Conservation (phyloP, 2,888 invertebrate species). For the Spodoptera exigua region DNA sequence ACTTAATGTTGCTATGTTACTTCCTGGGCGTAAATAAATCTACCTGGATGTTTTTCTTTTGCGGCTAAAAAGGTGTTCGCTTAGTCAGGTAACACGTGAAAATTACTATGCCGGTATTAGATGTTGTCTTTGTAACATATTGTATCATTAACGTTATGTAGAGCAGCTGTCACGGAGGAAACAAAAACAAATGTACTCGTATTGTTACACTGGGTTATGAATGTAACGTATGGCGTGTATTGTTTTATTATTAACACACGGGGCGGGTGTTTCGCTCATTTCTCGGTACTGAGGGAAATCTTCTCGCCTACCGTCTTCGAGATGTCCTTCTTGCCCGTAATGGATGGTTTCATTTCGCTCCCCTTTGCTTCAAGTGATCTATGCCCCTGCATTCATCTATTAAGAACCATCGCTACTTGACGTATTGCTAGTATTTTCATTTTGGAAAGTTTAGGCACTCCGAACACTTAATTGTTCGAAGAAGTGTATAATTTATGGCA, state of each 20-base stretch:
- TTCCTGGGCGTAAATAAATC: constrained; percentile 59
- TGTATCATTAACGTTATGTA: constrained; percentile 52
- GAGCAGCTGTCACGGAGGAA: constrained; percentile 38
- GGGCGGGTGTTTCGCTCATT: constrained; percentile 38
- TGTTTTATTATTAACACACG: constrained; percentile 49
- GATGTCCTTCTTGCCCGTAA: constrained; percentile 54
- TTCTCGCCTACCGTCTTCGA: constrained; percentile 33
- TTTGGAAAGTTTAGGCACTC: constrained; percentile 34
- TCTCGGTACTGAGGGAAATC: constrained; percentile 42
- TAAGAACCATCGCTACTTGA: constrained; percentile 51
- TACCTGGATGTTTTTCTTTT: constrained; percentile 51
- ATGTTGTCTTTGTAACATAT: constrained; percentile 56
- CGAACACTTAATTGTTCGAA: constrained; percentile 46
- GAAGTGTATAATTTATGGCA: constrained; percentile 43
- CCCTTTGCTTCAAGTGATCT: constrained; percentile 51
- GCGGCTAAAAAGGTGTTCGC: constrained; percentile 34
- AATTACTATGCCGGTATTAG: constrained; percentile 49
- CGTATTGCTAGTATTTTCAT: constrained; percentile 56
- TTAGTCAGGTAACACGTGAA: constrained; percentile 47
- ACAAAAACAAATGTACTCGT: constrained; percentile 50
- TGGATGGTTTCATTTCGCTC: constrained; percentile 60
- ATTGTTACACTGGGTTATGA: constrained; percentile 28
- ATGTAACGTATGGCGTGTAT: constrained; percentile 36
- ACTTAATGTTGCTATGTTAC: constrained; percentile 64
- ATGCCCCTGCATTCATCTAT: constrained; percentile 42